Percentiles rank a stretch among this genome's conserved stretches.
These are phyloP conservation scores for Drosophila kanekoi DNA, from an alignment of 2,888 invertebrate genomes.

Conservation along the genomic window DNA sequence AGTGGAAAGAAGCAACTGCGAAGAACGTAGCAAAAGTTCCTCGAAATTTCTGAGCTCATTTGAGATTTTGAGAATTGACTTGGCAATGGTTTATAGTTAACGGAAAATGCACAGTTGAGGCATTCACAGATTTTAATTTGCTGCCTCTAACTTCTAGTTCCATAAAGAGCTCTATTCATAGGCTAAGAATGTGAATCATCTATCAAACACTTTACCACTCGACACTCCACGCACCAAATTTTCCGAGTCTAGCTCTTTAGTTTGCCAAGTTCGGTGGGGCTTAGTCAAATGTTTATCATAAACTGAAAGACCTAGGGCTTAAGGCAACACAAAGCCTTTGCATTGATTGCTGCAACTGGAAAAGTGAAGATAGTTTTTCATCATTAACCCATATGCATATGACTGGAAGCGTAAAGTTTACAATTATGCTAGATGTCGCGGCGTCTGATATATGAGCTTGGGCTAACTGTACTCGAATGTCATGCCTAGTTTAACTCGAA, in stretches of 20 bases:
- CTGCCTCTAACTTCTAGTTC: neutral
- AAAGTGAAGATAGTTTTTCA: neutral
- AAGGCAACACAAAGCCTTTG: neutral
- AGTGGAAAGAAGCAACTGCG: no score
- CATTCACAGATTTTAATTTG: neutral
- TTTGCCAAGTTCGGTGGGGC: neutral
- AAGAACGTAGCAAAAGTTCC: no score
- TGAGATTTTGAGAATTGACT: no score
- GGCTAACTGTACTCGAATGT: slow-evolving; percentile 34
- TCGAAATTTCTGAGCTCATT: no score
- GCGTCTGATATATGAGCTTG: slow-evolving; percentile 9
- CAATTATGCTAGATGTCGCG: slow-evolving; percentile 21
- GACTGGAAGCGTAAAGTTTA: slow-evolving; percentile 21
- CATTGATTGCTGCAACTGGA: neutral
- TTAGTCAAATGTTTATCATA: neutral
- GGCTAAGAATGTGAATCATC: neutral
- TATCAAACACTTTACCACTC: neutral
- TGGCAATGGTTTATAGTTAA: no score
- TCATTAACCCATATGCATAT: slow-evolving; percentile 13
- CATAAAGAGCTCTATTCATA: neutral
- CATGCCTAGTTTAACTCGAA: slow-evolving; percentile 54
- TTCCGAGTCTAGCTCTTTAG: neutral
- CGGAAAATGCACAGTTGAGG: no score
- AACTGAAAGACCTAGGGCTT: neutral
- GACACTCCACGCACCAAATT: neutral